Percentiles rank a stretch among this genome's conserved stretches.
Conservation (phyloP, 1,140 invertebrate species). For the Atta texana region DNA sequence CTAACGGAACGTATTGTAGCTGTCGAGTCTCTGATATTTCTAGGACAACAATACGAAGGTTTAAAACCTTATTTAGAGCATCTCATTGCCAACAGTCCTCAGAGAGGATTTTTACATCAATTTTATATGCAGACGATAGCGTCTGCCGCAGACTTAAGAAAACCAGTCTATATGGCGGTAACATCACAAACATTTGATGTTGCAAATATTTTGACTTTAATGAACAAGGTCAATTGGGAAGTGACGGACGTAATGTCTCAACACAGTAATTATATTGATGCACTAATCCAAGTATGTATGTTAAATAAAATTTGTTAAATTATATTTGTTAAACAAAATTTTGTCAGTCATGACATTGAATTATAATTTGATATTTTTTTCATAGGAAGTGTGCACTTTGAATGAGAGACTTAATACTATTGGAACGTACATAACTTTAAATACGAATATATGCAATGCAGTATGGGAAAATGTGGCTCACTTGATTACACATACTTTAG, state of each 20-base stretch:
- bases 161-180: conserved; percentile 95
- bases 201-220: conserved; percentile 91
- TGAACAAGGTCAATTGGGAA: conserved; percentile 98
- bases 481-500: conserved; percentile 93
- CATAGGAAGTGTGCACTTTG: conserved; percentile 92
- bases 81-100: conserved; percentile 87
- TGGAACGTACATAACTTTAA: conserved; percentile 89
- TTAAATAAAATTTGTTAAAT: background rate
- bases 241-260: conserved; percentile 97
- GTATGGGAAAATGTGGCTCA: conserved; percentile 96
- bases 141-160: conserved; percentile 91
- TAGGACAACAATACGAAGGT: conserved; percentile 94
- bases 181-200: conserved; percentile 93
- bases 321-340: background rate
- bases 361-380: background rate
- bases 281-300: conserved; percentile 88
- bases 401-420: conserved; percentile 92
- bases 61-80: conserved; percentile 94
- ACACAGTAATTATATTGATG: conserved; percentile 96
- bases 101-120: conserved; percentile 87
- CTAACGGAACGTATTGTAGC: conserved; percentile 95
- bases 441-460: conserved; percentile 89
- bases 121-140: conserved; percentile 92
- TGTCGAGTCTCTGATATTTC: conserved; percentile 96
- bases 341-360: background rate